These are phyloP conservation scores for Microchirus variegatus DNA, from an alignment of 2,797 vertebrate species.

Conservation along the genomic window DNA sequence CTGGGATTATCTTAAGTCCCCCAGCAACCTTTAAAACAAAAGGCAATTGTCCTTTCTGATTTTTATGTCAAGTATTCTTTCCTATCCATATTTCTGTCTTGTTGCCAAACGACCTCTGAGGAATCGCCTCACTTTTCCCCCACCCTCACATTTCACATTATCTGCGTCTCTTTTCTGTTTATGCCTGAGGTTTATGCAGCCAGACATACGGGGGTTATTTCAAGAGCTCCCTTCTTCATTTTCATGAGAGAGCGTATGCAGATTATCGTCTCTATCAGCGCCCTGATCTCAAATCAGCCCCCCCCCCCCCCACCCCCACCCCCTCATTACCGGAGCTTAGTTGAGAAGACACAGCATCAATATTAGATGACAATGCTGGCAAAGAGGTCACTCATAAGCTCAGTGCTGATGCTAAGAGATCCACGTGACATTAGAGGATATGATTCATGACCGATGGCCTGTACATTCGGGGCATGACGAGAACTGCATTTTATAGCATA, in stretches of 20 bases:
- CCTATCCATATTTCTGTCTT: neutral
- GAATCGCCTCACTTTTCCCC: slow-evolving; percentile 31
- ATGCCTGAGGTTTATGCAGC: slow-evolving; percentile 48
- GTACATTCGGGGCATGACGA: neutral
- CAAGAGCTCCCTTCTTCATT: slow-evolving; percentile 64
- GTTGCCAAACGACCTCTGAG: slow-evolving; percentile 7
- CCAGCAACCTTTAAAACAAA: neutral
- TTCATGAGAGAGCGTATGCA: slow-evolving; percentile 61
- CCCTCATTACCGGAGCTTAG: slow-evolving; percentile 77
- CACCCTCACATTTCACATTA: slow-evolving; percentile 37
- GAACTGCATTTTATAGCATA: no score
- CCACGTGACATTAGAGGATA: slow-evolving; percentile 44
- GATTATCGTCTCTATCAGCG: slow-evolving; percentile 66
- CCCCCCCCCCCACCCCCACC: slow-evolving; percentile 36
- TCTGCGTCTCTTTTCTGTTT: slow-evolving; percentile 43
- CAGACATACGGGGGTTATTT: slow-evolving; percentile 57
- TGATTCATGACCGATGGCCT: slow-evolving; percentile 57
- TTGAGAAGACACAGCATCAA: slow-evolving; percentile 77
- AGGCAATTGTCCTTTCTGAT: neutral
- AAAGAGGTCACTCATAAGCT: slow-evolving; percentile 72
- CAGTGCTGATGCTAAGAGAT: slow-evolving; percentile 49
- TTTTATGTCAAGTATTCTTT: slow-evolving; percentile 8
- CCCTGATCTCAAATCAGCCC: slow-evolving; percentile 78
- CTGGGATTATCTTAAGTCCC: neutral
- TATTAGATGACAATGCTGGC: slow-evolving; percentile 81